Evolutionary conservation across 1,140 invertebrate genomes (phyloP), one percentile per base, ranked within the genome.

Genomic region (Octopus sinensis): DNA sequence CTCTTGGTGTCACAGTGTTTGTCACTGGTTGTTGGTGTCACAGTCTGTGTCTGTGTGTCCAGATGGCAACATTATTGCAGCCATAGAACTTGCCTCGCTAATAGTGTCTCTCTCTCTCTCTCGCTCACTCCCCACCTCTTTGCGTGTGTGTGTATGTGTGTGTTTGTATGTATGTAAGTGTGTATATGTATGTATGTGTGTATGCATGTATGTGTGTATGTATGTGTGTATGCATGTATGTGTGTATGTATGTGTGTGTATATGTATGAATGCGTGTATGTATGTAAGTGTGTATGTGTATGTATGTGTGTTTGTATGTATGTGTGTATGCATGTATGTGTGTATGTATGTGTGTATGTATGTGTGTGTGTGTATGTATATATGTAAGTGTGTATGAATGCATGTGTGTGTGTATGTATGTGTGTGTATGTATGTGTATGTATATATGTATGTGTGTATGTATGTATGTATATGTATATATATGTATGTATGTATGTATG

Each of bases 141-240:
- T n/a, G n/a, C n/a, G n/a, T n/a, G n/a, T n/a, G n/a, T n/a, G n/a
- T n/a, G n/a, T n/a, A n/a, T n/a, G n/a, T n/a, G n/a, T n/a, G n/a
- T n/a, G n/a, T n/a, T n/a, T n/a, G n/a, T n/a, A 6, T 71, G 30
- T 5, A 71, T 71, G 30, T 71, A 13, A n/a, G 17, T 53, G 13
- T 51, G 7, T 77, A 7, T 77, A 7, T 77, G 17, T 77, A 77
- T 82, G 71, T 75, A 82, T 77, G 43, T 77, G 17, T 77, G 23
- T 77, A 17, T 77, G 23, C 23, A 51, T 76, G 23, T 76, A 23
- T 76, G 23, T 76, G 75, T 76, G 23, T 76, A 76, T 76, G 23
- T 76, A 76, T 76, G 23, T 76, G 23, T 76, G 51, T 51, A 76
- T 76, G 51, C 23, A 76, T 76, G 23, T 76, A 76, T 51, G 23